phyloP scores from a whole-genome alignment of 37 sponge, comb jelly and placozoan species.

The Halichondria panicea region DNA sequence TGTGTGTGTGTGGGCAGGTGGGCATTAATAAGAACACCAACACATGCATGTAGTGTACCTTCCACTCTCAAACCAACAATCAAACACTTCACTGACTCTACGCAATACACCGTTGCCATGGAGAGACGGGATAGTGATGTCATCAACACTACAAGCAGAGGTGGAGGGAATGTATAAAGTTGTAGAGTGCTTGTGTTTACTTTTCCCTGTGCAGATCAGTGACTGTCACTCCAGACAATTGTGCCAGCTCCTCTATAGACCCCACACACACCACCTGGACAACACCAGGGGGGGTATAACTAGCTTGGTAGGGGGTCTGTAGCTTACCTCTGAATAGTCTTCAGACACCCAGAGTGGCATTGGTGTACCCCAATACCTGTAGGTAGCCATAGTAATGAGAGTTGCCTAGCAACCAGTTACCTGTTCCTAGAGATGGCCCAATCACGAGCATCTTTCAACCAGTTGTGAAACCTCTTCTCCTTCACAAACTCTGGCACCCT shows the following conservation, averaged over 20 bases:
- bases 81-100: conserved; percentile 93
- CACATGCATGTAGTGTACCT: conserved; percentile 39
- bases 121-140: conserved; percentile 88
- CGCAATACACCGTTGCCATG: conserved; percentile 80
- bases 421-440: conserved; percentile 96
- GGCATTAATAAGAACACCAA: neutral
- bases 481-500: conserved; percentile 99
- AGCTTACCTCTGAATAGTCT: conserved; percentile 83
- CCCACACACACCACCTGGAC: conserved; percentile 92
- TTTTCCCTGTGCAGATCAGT: conserved; percentile 92
- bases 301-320: neutral
- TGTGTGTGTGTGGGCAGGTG: conserved; percentile 4
- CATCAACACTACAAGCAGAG: conserved; percentile 78
- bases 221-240: conserved; percentile 79
- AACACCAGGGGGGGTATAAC: too few species aligned
- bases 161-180: neutral
- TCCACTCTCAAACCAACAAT: conserved; percentile 99
- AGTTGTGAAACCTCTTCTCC: conserved; percentile 98
- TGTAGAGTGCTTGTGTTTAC: conserved; percentile 24
- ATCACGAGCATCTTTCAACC: conserved; percentile 91
- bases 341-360: conserved; percentile 96
- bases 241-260: conserved; percentile 86
- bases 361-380: conserved; percentile 99
- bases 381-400: too few species aligned
- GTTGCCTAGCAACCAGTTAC: too few species aligned